A percentile compares a stretch with the other conserved stretches of the same genome.
These are phyloP conservation scores for Tortricodes alternella DNA, from an alignment of 2,888 invertebrate species.

Conservation along the genomic window DNA sequence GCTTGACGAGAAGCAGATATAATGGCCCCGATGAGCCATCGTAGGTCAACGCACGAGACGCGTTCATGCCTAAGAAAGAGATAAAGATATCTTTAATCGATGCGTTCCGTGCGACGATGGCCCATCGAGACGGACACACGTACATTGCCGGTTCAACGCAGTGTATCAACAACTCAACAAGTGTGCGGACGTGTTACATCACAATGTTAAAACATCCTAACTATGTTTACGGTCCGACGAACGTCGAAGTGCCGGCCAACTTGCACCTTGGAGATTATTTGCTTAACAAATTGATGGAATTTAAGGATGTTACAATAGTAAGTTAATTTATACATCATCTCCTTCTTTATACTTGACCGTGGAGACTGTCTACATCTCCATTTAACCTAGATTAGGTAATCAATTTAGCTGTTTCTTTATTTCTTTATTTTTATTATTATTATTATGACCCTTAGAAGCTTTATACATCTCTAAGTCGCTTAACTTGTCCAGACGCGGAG, in stretches of 20 bases:
- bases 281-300: slow-evolving; percentile 45
- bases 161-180: background rate
- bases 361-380: no score
- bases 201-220: slow-evolving; percentile 61
- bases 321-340: slow-evolving; percentile 1
- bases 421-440: no score
- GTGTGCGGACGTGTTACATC: background rate
- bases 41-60: no score
- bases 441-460: no score
- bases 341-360: background rate
- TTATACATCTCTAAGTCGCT: background rate
- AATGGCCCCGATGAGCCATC: no score
- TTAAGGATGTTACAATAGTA: slow-evolving; percentile 34
- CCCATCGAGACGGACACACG: background rate
- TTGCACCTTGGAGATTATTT: slow-evolving; percentile 60
- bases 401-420: background rate
- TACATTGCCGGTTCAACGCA: background rate
- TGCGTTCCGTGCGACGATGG: no score
- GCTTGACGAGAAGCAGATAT: no score
- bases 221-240: slow-evolving; percentile 53
- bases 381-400: no score
- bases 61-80: no score
- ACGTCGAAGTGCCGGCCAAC: slow-evolving; percentile 46
- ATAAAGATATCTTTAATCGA: no score
- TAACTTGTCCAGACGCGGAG: no score